Conservation (phyloP, 2,797 vertebrate species). For the Morus bassanus region DNA sequence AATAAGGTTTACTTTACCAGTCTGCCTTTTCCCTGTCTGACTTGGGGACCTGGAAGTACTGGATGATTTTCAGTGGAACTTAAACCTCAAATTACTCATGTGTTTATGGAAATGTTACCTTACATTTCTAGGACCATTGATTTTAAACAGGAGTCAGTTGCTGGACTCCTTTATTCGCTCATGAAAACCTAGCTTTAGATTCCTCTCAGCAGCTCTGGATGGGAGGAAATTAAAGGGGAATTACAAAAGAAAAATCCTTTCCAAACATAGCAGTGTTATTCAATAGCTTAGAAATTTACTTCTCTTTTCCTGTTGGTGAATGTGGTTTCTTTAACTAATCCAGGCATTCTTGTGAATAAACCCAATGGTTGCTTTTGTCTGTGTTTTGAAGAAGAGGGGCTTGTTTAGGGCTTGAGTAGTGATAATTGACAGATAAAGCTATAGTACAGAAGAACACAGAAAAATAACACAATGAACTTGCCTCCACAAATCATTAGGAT, state of each 20-base stretch:
- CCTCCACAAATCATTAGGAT: not conserved
- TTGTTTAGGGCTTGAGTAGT: not conserved
- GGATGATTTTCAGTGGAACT: not conserved
- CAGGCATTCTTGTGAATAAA: constrained; percentile 40
- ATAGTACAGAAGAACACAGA: not conserved
- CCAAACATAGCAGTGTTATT: constrained; percentile 54
- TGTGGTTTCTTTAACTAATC: constrained; percentile 54
- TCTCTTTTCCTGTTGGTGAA: constrained; percentile 41
- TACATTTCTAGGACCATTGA: constrained; percentile 24
- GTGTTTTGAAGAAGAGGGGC: constrained; percentile 18
- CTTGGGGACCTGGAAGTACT: not conserved
- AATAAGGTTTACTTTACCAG: not conserved
- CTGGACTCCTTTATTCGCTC: not conserved
- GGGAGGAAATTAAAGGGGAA: constrained; percentile 53
- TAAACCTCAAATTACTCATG: constrained; percentile 13
- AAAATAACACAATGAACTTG: not conserved
- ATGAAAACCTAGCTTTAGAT: constrained; percentile 26
- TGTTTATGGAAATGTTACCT: constrained; percentile 29
- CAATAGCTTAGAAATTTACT: constrained; percentile 57
- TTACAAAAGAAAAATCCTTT: constrained; percentile 47
- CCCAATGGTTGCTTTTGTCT: constrained; percentile 1
- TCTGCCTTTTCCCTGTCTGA: not conserved
- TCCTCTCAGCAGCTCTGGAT: constrained; percentile 8
- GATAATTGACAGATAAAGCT: not conserved
- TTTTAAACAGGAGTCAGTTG: constrained; percentile 37